Evolutionary conservation across 1,140 invertebrate species (phyloP), one percentile per base, ranked within the genome.

Genomic region (Tachypleus tridentatus): DNA sequence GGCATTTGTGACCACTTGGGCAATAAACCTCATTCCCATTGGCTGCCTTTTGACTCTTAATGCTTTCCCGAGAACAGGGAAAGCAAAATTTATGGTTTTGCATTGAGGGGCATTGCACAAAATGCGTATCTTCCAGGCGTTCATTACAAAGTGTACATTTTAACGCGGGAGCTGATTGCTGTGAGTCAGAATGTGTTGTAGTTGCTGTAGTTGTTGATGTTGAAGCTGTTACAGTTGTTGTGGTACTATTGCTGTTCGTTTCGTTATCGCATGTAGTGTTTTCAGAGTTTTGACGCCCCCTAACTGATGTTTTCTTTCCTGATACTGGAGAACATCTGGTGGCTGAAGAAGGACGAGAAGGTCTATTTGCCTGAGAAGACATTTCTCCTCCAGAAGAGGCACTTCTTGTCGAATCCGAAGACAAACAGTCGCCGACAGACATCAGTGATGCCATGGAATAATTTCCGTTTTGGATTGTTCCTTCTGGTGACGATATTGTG

Each of bases 31-130:
- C 72, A 48, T 70, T 67, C 10, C 66, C 60, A 54, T 50, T 63
- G 8, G 66, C 61, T 5, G 67, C 64, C n/a, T 62, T 63, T 56
- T 68, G 67, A 11, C 63, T 62, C 49, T 70, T 60, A 49, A 66
- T 81, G 89, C 87, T 49, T 83, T 82, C 52, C 86, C 88, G 29
- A 68, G 94, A 97, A 82, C 97, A 98, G 10, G 94, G 93, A 81
- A 99, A 99, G 80, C 97, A 99, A 80, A 99, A 99, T 79, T 99
- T 99, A 82, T 99, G 97, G 71, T 94, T 91, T 56, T 86, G 85
- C 61, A 98, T 92, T 62, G 93, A 97, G 10, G 97, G 97, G 77
- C 97, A 99, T 79, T 99, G 97, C 63, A 99, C 97, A 78, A 99
- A 99, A 78, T 99, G 96, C 0, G 97, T 99, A 79, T 99, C 97